These are phyloP conservation scores for Lepidonotus clava DNA, from an alignment of 2,888 invertebrate species.

Conservation along the genomic window DNA sequence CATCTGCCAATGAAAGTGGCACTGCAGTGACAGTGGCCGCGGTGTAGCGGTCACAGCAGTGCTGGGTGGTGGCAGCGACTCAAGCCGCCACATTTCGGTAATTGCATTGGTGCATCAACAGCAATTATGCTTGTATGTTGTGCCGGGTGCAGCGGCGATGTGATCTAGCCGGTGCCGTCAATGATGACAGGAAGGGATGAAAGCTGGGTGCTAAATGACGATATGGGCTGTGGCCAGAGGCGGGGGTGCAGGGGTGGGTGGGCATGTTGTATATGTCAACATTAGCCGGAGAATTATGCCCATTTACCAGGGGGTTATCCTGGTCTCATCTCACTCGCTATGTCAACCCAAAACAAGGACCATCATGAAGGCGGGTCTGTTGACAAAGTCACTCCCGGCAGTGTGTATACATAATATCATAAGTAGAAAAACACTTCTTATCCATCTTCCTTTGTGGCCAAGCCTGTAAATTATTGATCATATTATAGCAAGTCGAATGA, in stretches of 20 bases:
- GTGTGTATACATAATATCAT: too few relatives aligned
- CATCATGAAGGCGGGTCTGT: too few relatives aligned
- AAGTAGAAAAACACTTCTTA: too few relatives aligned
- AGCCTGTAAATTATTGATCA: too few relatives aligned
- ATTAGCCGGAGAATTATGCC: neutral
- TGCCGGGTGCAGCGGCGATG: neutral
- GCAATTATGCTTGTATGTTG: conserved; percentile 30
- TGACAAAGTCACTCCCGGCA: too few relatives aligned
- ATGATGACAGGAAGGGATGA: conserved; percentile 25
- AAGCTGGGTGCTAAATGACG: neutral
- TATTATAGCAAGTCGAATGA: too few relatives aligned
- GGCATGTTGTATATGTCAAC: conserved; percentile 17
- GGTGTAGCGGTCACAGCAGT: neutral
- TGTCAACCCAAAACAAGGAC: too few relatives aligned
- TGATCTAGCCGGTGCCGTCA: neutral
- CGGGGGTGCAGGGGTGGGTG: neutral
- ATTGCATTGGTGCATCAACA: conserved; percentile 44
- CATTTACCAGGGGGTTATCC: too few relatives aligned
- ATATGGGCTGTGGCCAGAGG: neutral
- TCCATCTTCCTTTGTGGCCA: too few relatives aligned
- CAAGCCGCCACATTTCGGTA: conserved; percentile 12
- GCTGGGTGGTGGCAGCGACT: neutral
- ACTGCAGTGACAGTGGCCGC: neutral
- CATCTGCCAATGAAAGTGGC: too few relatives aligned
- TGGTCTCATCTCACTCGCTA: too few relatives aligned